Evolutionary conservation across 2,797 vertebrate genomes (phyloP).

Genomic region (Gadopsis marmoratus): DNA sequence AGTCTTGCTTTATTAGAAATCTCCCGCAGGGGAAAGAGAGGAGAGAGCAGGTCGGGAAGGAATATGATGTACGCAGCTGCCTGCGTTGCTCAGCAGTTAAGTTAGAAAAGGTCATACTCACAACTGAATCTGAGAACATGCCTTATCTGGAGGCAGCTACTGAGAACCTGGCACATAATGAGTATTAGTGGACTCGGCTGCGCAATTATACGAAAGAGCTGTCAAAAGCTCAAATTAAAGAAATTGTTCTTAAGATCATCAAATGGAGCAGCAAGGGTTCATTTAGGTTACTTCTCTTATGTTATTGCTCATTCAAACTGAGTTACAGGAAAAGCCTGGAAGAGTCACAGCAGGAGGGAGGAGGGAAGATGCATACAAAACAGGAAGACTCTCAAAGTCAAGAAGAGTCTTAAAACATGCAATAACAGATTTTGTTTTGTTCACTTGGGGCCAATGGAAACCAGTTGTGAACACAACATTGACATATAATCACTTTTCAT

Average conservation of each 20-base stretch:
- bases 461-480: neutral
- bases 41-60: conserved; percentile 23
- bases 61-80: conserved; percentile 32
- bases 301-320: conserved; percentile 14
- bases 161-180: conserved; percentile 21
- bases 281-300: neutral
- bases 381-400: neutral
- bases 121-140: conserved; percentile 43
- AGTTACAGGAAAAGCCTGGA: conserved; percentile 6
- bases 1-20: conserved; percentile 66
- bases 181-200: conserved; percentile 13
- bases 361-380: conserved; percentile 3
- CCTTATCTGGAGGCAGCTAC: conserved; percentile 28
- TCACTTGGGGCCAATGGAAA: neutral
- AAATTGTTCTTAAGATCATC: conserved; percentile 24
- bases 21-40: conserved; percentile 43
- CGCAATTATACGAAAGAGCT: conserved; percentile 32
- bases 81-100: conserved; percentile 46
- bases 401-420: neutral
- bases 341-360: neutral
- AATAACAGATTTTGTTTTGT: neutral
- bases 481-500: neutral
- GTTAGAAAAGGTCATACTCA: conserved; percentile 60
- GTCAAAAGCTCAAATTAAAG: conserved; percentile 24
- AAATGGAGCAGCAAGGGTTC: conserved; percentile 16